A percentile compares a stretch with the other conserved stretches of the same genome.
These are phyloP conservation scores for Tenthredo livida DNA, from an alignment of 2,888 invertebrate genomes.

Conservation along the genomic window DNA sequence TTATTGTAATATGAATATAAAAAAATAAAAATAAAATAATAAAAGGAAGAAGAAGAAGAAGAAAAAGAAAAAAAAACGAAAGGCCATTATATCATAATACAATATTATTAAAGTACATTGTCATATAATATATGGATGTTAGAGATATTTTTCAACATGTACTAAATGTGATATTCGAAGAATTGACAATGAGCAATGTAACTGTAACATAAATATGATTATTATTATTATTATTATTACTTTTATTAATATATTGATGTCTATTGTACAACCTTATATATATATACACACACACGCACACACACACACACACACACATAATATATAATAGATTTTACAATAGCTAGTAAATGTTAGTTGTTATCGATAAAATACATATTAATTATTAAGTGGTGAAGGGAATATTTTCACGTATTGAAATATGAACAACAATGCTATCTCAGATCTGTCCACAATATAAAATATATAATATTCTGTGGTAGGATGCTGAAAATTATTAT, in stretches of 20 bases:
- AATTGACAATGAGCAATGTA: conserved; percentile 78
- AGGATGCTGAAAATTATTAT: conserved; percentile 4
- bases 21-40: conserved; percentile 49
- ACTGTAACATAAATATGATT: conserved; percentile 74
- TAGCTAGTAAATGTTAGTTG: conserved; percentile 59
- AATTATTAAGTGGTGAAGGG: conserved; percentile 29
- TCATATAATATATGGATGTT: conserved; percentile 73
- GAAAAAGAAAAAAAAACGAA: not conserved
- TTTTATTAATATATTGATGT: conserved; percentile 61
- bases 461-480: not conserved
- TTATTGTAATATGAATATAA: conserved; percentile 56
- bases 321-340: conserved; percentile 61
- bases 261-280: conserved; percentile 20
- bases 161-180: conserved; percentile 78
- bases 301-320: not conserved
- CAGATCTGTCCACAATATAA: conserved; percentile 72
- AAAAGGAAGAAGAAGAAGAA: not conserved
- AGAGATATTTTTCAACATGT: conserved; percentile 78
- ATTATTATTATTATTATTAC: conserved; percentile 59
- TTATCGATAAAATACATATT: conserved; percentile 33
- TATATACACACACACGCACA: conserved; percentile 20
- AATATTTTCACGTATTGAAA: conserved; percentile 43
- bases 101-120: conserved; percentile 46
- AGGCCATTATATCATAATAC: conserved; percentile 80
- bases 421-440: conserved; percentile 64